Percentiles rank a stretch among this genome's conserved stretches.
phyloP scores from a whole-genome alignment of 2,888 invertebrate genomes.

The Drosophila pullipes region DNA sequence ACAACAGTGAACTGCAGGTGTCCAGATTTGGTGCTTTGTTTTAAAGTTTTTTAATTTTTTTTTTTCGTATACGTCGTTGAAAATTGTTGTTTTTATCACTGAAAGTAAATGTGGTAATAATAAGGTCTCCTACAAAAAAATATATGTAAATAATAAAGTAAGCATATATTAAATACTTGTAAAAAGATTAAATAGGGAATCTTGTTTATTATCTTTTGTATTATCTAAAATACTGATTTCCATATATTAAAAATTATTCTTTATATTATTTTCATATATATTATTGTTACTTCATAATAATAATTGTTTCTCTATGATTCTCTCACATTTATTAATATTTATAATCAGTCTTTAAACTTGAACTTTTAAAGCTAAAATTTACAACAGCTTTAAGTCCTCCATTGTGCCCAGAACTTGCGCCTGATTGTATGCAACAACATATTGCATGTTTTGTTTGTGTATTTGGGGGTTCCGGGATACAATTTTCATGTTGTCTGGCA shows the following conservation, averaged over 20 bases:
- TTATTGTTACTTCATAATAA: background rate
- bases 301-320: background rate
- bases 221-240: background rate
- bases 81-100: background rate
- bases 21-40: background rate
- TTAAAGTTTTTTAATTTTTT: constrained; percentile 4
- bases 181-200: background rate
- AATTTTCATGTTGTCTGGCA: constrained; percentile 35
- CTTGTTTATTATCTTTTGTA: background rate
- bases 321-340: background rate
- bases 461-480: background rate
- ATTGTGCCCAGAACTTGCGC: background rate
- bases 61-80: background rate
- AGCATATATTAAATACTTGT: too few species aligned
- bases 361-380: background rate
- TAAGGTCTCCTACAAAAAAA: background rate
- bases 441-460: constrained; percentile 31
- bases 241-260: background rate
- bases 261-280: background rate
- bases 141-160: too few species aligned
- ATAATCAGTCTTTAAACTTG: background rate
- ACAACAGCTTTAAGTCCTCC: background rate
- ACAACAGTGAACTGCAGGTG: constrained; percentile 21
- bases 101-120: background rate
- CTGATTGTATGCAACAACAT: constrained; percentile 17